Conservation (phyloP, 2,888 invertebrate genomes). For the Pristionchus fissidentatus region DNA sequence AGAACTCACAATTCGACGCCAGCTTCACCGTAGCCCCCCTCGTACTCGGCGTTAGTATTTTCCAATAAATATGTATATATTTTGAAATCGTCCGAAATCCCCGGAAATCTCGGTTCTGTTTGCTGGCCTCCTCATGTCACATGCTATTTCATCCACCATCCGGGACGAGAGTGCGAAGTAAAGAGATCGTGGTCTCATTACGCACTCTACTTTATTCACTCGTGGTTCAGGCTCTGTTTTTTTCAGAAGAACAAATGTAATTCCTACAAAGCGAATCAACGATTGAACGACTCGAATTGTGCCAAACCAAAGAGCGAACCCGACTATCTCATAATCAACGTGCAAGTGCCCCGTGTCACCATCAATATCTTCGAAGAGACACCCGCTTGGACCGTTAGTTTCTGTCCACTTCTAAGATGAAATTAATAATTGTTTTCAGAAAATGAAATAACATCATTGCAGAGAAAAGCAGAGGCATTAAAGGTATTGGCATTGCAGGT, state of each 20-base stretch:
- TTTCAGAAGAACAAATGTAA: not conserved
- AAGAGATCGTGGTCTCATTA: no score
- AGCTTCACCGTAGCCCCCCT: conserved; percentile 6
- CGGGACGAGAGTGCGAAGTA: no score
- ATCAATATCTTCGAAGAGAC: conserved; percentile 21
- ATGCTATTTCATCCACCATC: no score
- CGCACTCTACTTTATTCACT: not conserved
- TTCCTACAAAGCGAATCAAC: not conserved
- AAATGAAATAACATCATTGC: no score
- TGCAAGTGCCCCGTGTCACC: not conserved
- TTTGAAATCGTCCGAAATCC: no score
- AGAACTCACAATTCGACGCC: not conserved
- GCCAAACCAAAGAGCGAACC: not conserved
- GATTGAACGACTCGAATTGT: not conserved
- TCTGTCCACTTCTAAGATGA: not conserved
- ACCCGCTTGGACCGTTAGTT: conserved; percentile 10
- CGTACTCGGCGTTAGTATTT: not conserved
- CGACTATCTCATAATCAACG: conserved; percentile 21
- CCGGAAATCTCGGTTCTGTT: no score
- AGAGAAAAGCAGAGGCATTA: no score
- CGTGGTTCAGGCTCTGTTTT: not conserved
- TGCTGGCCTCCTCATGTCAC: no score
- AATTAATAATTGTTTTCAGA: no score
- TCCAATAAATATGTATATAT: not conserved
- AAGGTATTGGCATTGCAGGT: not conserved